Evolutionary conservation across 2,113 vertebrate genomes (phyloP), one percentile per base, ranked within the genome.

Genomic region (Gracilinanus agilis): DNA sequence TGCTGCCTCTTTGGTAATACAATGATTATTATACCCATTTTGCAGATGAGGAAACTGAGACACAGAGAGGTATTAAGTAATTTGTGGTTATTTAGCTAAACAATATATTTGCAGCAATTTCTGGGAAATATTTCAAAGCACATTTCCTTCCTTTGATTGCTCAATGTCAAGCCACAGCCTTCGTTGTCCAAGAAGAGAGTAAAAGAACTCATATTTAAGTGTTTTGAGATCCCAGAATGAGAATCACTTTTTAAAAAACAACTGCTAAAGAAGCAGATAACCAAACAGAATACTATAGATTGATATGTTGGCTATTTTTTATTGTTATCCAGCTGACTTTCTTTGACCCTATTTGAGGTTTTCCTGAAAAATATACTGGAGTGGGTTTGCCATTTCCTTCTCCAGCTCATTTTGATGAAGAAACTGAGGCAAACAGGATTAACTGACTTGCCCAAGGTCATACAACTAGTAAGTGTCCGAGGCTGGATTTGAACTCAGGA

Each of bases 171-270:
- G 54, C 92, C 88, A 88, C 55, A 90, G 88, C 44, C 61, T 34
- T 93, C 83, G 29, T 53, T 90, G 44, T 55, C 88, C 3, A 54
- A 75, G 93, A 88, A 53, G 91, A 96, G 90, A 53, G 54, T 58
- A 88, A 53, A 96, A 96, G 44, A 90, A 55, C 29, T 55, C 94
- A 75, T 49, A 91, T 49, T 90, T 91, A 92, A 95, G 40, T 24
- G 29, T 88, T 91, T 94, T 34, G 75, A 96, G 83, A 93, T 88
- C 44, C 54, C 95, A 16, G 88, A 54, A 94, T 94, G 56, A 49
- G 5, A 49, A 49, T 49, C 49, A 49, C 49, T 49, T 49, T 49
- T 49, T 49, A 49, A 49, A 49, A 49, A 49, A 49, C 49, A 49
- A 5, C 49, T 49, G 49, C 49, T 49, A 49, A 49, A 49, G 49